Evolutionary conservation across 2,888 invertebrate genomes (phyloP).

Genomic region (Acanthacorydalis orientalis): DNA sequence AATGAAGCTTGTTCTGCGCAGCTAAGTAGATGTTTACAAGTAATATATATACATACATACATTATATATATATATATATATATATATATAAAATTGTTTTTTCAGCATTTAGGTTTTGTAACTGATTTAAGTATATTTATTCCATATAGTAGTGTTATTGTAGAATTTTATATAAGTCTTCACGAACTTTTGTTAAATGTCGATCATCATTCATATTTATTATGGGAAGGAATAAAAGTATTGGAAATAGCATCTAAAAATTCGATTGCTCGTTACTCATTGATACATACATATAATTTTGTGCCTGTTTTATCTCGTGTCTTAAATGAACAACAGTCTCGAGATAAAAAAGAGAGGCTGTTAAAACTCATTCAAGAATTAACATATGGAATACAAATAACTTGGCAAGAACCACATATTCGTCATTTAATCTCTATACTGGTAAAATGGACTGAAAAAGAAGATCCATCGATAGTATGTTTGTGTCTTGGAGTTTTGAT

Average conservation of each 20-base stretch:
- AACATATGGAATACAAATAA: constrained; percentile 61
- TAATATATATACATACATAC: constrained; percentile 20
- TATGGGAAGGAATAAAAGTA: constrained; percentile 50
- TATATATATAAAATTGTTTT: constrained; percentile 10
- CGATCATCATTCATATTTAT: constrained; percentile 35
- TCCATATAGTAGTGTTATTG: constrained; percentile 41
- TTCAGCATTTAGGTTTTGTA: constrained; percentile 44
- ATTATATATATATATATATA: not conserved
- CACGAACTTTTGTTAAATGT: constrained; percentile 44
- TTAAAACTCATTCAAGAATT: constrained; percentile 50
- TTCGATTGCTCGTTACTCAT: constrained; percentile 38
- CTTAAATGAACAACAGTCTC: constrained; percentile 38
- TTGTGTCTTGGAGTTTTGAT: constrained; percentile 52
- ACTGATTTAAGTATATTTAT: constrained; percentile 49
- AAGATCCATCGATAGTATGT: constrained; percentile 30
- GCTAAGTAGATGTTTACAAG: constrained; percentile 34
- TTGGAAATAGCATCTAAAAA: constrained; percentile 44
- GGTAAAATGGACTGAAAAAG: constrained; percentile 44
- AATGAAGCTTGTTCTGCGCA: constrained; percentile 33
- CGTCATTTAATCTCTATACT: constrained; percentile 46
- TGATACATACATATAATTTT: constrained; percentile 55
- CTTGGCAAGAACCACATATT: constrained; percentile 66
- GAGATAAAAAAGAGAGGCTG: constrained; percentile 44
- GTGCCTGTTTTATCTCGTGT: constrained; percentile 44
- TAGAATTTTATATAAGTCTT: constrained; percentile 49